Conservation (phyloP, 2,113 vertebrate species). For the Chlamydotis undulata region DNA sequence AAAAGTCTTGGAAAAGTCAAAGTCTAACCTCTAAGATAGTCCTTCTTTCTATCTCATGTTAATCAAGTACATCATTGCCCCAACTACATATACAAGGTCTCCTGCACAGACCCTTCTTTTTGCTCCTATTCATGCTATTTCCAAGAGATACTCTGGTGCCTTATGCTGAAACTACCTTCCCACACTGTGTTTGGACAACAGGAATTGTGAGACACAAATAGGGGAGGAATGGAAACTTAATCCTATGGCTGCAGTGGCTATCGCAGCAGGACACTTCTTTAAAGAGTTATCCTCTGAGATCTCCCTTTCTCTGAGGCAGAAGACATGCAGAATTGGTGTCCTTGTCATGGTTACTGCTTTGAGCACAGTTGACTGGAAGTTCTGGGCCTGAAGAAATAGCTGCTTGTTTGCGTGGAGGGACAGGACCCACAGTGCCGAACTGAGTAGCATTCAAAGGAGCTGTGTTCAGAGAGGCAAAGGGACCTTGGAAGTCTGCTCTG, state of each 20-base stretch:
- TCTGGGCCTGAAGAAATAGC: neutral
- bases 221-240: neutral
- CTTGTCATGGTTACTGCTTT: neutral
- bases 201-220: neutral
- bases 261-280: neutral
- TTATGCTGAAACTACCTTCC: neutral
- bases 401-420: neutral
- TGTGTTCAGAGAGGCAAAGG: neutral
- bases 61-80: neutral
- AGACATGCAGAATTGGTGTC: neutral
- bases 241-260: neutral
- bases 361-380: neutral
- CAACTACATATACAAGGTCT: neutral
- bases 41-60: neutral
- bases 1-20: neutral
- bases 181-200: neutral
- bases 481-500: neutral
- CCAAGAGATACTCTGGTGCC: neutral
- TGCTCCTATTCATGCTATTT: neutral
- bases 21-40: neutral
- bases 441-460: neutral
- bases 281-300: neutral
- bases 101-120: neutral
- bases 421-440: neutral
- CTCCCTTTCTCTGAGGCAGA: neutral